Evolutionary conservation across 2,888 invertebrate genomes (phyloP).

Genomic region (Ommatoiulus sabulosus): DNA sequence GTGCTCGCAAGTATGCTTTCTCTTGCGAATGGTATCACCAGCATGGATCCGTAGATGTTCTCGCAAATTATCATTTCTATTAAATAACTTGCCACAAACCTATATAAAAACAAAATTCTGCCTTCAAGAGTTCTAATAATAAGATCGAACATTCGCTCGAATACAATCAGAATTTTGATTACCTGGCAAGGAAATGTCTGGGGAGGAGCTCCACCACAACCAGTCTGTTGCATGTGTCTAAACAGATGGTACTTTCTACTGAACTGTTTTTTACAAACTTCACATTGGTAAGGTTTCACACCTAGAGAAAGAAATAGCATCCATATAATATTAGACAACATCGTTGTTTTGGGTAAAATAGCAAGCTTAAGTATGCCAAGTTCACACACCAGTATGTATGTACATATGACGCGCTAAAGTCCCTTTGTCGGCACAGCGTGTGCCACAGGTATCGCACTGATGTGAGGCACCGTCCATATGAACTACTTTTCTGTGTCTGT

Average conservation of each 20-base stretch:
- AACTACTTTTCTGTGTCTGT: slow-evolving; percentile 77
- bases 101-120: slow-evolving; percentile 63
- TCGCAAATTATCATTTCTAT: slow-evolving; percentile 79
- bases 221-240: slow-evolving; percentile 77
- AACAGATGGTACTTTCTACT: slow-evolving; percentile 81
- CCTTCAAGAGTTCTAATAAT: not conserved
- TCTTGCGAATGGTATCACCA: slow-evolving; percentile 65
- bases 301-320: slow-evolving; percentile 61
- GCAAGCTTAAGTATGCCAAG: slow-evolving; percentile 45
- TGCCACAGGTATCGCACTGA: slow-evolving; percentile 76
- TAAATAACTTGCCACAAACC: slow-evolving; percentile 76
- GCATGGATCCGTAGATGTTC: slow-evolving; percentile 78
- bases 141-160: not conserved
- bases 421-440: slow-evolving; percentile 75
- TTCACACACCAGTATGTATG: slow-evolving; percentile 72
- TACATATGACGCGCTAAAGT: slow-evolving; percentile 77
- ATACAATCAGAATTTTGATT: slow-evolving; percentile 58
- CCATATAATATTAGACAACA: not conserved
- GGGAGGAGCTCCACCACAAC: slow-evolving; percentile 74
- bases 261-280: slow-evolving; percentile 78
- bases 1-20: slow-evolving; percentile 72
- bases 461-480: slow-evolving; percentile 77
- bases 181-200: slow-evolving; percentile 74
- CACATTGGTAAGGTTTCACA: slow-evolving; percentile 75
- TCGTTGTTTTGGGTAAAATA: not conserved